Evolutionary conservation across 2,797 vertebrate genomes (phyloP).

Genomic region (Muscicapa striata): DNA sequence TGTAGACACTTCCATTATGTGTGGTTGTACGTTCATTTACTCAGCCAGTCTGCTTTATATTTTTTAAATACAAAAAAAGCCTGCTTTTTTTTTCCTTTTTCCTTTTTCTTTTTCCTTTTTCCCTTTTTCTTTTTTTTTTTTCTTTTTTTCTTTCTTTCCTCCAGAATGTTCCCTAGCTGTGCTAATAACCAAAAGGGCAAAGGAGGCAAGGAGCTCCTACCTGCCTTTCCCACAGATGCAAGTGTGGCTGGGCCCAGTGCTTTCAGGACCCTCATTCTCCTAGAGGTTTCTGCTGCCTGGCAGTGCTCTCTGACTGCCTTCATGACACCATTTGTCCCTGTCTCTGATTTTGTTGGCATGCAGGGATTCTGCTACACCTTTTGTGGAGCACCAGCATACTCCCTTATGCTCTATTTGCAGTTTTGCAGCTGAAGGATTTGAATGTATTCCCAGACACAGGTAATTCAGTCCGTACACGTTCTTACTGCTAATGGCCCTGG

Average conservation of each 20-base stretch:
- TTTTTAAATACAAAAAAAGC: too few relatives aligned
- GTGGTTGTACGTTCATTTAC: background rate
- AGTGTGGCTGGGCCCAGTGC: background rate
- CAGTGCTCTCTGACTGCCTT: background rate
- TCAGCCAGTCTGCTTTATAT: background rate
- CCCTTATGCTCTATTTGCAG: background rate
- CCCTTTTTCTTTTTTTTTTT: too few relatives aligned
- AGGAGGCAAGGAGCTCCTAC: background rate
- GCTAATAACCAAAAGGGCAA: background rate
- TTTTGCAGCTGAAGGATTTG: background rate
- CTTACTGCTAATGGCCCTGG: background rate
- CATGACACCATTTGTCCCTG: background rate
- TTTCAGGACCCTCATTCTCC: background rate
- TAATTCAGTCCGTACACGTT: background rate
- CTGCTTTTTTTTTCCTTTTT: too few relatives aligned
- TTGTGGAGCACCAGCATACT: fast-evolving
- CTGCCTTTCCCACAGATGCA: fast-evolving
- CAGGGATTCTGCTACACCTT: background rate
- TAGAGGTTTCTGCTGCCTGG: background rate
- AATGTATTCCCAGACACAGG: background rate
- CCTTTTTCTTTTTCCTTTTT: too few relatives aligned
- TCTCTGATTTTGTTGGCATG: background rate
- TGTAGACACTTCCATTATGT: background rate
- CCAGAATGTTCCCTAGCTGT: background rate
- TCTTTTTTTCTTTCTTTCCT: too few relatives aligned